phyloP scores from a whole-genome alignment of 2,113 vertebrate species.

The Rhagologus leucostigma region DNA sequence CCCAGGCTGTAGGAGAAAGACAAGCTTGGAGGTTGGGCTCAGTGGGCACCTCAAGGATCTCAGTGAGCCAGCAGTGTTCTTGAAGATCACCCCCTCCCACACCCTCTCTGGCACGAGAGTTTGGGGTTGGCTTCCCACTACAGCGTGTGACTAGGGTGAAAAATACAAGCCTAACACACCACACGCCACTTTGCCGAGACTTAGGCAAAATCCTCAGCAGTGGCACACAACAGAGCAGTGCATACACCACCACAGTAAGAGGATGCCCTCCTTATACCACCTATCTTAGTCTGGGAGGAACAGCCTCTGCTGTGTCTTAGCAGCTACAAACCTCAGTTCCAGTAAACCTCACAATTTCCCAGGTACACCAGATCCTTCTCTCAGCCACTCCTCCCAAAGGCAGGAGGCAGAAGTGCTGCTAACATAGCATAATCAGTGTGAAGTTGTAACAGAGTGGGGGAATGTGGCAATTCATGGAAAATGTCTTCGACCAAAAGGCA shows the following conservation, averaged over 20 bases:
- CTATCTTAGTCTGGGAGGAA: neutral
- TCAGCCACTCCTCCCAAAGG: constrained; percentile 2
- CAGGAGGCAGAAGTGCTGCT: neutral
- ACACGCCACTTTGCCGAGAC: neutral
- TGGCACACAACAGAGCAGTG: neutral
- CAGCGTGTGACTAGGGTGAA: neutral
- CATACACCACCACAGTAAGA: neutral
- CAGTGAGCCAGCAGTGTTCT: neutral
- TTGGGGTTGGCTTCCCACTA: neutral
- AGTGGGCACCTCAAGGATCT: neutral
- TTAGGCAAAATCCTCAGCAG: neutral
- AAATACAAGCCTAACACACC: neutral
- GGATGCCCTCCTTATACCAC: neutral
- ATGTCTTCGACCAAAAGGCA: constrained; percentile 33
- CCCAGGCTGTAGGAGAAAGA: neutral
- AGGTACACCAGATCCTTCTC: neutral
- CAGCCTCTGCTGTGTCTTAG: neutral
- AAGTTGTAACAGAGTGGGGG: constrained; percentile 32
- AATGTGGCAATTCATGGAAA: constrained; percentile 53
- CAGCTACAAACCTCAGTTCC: neutral
- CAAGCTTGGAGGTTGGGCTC: neutral
- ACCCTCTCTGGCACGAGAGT: neutral
- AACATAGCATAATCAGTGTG: neutral
- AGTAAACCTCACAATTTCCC: neutral
- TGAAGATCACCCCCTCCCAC: accelerated